Base-by-base conservation (phyloP, 2,113 vertebrate species). In the Rhinoptilus africanus region DNA sequence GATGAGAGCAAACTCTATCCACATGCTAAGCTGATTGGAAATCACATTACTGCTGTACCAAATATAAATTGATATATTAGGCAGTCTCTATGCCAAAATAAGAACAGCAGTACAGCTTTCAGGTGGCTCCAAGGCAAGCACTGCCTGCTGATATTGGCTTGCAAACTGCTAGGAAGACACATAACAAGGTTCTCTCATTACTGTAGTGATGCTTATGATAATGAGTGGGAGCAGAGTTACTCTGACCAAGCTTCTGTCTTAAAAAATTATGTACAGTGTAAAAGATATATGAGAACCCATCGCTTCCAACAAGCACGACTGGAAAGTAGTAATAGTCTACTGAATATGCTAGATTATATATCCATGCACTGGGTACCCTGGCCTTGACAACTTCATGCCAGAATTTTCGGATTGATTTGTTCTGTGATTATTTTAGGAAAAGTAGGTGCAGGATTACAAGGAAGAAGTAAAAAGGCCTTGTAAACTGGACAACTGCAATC, bases 171-270 rank as follows among this genome's bases (percentile, higher is more conserved):
- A 32, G 6, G 12, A 77, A 88, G 53, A 56, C 14, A 39, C 10
- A 7, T 37, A 45, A 24, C 0, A 0, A 50, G 5, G 8, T 53
- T 69, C 5, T 81, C 9, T 87, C 37, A 32, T 62, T 77, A 50
- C 13, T 51, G 4, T 22, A 43, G 8, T 56, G 56, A 35, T 64
- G 9, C 8, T 48, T 82, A 28, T 39, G 45, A 28, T 57, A 75
- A 79, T 18, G 15, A 69, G 8, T 51, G 9, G 23, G 16, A 86
- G 13, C 14, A 68, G 32, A 23, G 39, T 50, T 56, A 72, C 30
- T 56, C 24, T 66, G 50, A 35, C 13, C 4, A 3, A 88, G 21
- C 8, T 71, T 74, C 24, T 94, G 26, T 71, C 43, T 66, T 67
- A 43, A 88, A 79, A 45, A 54, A 35, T 45, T 24, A 6, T 19